A percentile compares a stretch with the other conserved stretches of the same genome.
Evolutionary conservation across 2,113 vertebrate genomes (phyloP).

Genomic region (Ochotona princeps): DNA sequence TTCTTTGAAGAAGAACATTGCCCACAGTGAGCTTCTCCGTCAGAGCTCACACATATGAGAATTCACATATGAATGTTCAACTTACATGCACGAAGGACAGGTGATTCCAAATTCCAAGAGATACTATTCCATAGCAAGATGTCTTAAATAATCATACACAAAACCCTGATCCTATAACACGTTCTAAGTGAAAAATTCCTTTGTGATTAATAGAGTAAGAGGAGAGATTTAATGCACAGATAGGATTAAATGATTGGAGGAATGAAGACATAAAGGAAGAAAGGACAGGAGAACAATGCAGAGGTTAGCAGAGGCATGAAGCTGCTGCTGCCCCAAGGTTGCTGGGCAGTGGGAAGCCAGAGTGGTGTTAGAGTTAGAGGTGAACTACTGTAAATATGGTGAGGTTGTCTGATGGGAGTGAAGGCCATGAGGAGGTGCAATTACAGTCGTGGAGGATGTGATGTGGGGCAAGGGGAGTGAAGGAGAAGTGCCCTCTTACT

Average conservation of each 20-base stretch:
- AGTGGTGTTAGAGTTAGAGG: neutral
- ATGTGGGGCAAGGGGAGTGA: neutral
- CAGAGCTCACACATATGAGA: neutral
- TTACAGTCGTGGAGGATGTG: neutral
- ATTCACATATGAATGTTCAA: neutral
- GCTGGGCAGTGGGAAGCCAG: neutral
- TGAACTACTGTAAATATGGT: rapidly evolving
- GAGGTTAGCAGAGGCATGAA: neutral
- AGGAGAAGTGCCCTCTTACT: neutral
- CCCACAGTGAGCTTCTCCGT: neutral
- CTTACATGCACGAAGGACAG: neutral
- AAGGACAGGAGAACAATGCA: neutral
- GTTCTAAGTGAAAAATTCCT: no score
- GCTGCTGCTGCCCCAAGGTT: no score
- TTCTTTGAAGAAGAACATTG: neutral
- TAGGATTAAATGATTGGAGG: neutral
- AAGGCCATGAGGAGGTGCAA: neutral
- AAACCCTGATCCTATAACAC: neutral
- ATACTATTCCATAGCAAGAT: neutral
- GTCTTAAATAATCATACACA: neutral
- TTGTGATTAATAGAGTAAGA: neutral
- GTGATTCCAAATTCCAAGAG: neutral
- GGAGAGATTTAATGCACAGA: neutral
- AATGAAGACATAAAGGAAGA: neutral
- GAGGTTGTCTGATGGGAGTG: neutral